phyloP scores from a whole-genome alignment of 2,888 invertebrate genomes.

The Reticulitermes lucifugus region DNA sequence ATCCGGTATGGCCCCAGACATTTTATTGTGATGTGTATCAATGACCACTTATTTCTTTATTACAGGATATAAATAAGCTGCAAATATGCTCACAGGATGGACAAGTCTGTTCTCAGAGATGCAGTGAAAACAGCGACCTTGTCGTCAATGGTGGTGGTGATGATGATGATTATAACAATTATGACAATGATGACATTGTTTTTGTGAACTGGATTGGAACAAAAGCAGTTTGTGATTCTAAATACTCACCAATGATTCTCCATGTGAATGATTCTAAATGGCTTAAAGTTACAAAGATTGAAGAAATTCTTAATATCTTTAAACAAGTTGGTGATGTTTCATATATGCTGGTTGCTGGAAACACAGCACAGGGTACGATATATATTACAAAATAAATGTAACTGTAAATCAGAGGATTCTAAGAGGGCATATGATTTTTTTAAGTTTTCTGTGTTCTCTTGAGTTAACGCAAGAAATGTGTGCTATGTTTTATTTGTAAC shows the following conservation, averaged over 20 bases:
- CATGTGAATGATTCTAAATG: conserved; percentile 64
- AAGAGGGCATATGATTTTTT: too few species aligned
- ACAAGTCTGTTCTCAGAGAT: too few species aligned
- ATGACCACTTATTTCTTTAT: neutral
- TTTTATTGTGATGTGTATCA: too few species aligned
- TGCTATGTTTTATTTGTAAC: too few species aligned
- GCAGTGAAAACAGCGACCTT: neutral
- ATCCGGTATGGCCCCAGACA: too few species aligned
- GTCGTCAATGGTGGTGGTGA: too few species aligned
- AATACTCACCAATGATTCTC: conserved; percentile 56
- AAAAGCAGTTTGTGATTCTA: neutral
- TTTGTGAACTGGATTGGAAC: neutral
- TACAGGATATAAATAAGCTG: conserved; percentile 59
- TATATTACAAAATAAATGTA: too few species aligned
- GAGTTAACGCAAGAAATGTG: too few species aligned
- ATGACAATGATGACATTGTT: neutral
- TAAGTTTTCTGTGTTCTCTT: too few species aligned
- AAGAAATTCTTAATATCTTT: conserved; percentile 64
- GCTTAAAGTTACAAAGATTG: conserved; percentile 69
- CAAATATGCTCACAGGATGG: neutral
- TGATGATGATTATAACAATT: neutral
- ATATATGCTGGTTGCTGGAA: conserved; percentile 73
- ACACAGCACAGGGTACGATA: conserved; percentile 77
- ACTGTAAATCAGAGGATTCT: too few species aligned
- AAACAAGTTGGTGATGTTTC: conserved; percentile 60